Base-by-base conservation (phyloP, 1,140 invertebrate genomes). In the Saccostrea glomerata region DNA sequence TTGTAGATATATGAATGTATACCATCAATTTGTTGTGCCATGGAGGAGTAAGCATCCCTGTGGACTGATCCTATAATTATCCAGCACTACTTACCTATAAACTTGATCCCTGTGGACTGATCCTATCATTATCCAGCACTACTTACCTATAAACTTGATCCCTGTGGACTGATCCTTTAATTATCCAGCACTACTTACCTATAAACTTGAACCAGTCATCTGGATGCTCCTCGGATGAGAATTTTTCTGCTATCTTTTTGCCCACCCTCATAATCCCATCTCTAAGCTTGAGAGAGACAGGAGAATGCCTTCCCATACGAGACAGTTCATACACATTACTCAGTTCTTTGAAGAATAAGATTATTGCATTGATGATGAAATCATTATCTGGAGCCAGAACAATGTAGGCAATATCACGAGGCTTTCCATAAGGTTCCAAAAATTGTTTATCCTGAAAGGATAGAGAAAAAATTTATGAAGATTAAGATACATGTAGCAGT, bases 351-450 rank as follows among this genome's bases (percentile, higher is more conserved):
- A 99, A 99, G 96, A 98, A 99, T 0, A 96, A 96, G 89, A 97
- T 97, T 0, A 98, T 97, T 93, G 97, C 97, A 36, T 96, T 96
- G 12, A 98, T 94, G 54, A 99, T 96, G 86, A 97, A 97, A 84
- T 98, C 98, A 93, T 97, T 98, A 92, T 99, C 98, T 0, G 99
- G 98, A 23, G 98, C 97, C 0, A 99, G 96, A 9, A 99, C 98
- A 55, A 99, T 96, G 93, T 99, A 99, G 6, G 98, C 98, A 3
- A 99, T 97, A 94, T 99, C 98, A 40, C 98, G 96, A 0, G 97
- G 96, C 92, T 98, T 98, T 11, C 98, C 97, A 94, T 98, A 99
- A 0, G 99, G 99, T 94, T 99, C 98, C 4, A 99, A 95, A 0
- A 98, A 95, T 1, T 99, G 95, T 92, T 98, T 98, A 94, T 99